Conservation (phyloP, 2,113 vertebrate species). For the Diadophis punctatus region DNA sequence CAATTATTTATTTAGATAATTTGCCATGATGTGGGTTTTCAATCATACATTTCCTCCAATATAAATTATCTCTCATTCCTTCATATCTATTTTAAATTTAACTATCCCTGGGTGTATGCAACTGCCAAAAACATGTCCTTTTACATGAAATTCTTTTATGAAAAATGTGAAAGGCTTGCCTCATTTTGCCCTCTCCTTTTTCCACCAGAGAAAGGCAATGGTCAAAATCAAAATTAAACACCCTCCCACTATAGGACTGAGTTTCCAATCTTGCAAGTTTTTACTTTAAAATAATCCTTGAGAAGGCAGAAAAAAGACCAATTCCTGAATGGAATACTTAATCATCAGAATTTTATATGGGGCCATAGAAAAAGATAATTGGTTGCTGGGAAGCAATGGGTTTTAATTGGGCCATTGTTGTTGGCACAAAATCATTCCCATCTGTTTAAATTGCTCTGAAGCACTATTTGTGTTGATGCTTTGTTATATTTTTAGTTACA, state of each 20-base stretch:
- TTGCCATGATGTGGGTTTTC: not conserved
- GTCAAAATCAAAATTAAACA: not conserved
- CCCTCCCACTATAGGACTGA: not conserved
- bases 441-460: slow-evolving; percentile 51
- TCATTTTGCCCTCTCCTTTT: not conserved
- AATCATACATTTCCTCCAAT: not conserved
- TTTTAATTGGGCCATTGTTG: slow-evolving; percentile 44
- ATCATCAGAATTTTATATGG: not conserved
- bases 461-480: slow-evolving; percentile 49
- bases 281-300: not conserved
- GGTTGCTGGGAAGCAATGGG: slow-evolving; percentile 15
- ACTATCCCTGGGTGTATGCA: not conserved
- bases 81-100: not conserved
- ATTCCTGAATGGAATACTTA: not conserved
- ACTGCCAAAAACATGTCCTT: not conserved
- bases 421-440: slow-evolving; percentile 40
- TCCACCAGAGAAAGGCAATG: not conserved
- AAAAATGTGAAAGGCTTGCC: not conserved
- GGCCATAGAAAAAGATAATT: slow-evolving; percentile 11
- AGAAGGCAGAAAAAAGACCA: not conserved
- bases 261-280: not conserved
- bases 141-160: not conserved
- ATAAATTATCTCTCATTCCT: not conserved
- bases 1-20: not conserved
- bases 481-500: slow-evolving; percentile 60